Evolutionary conservation across 1,140 invertebrate genomes (phyloP).

Genomic region (Manduca sexta): DNA sequence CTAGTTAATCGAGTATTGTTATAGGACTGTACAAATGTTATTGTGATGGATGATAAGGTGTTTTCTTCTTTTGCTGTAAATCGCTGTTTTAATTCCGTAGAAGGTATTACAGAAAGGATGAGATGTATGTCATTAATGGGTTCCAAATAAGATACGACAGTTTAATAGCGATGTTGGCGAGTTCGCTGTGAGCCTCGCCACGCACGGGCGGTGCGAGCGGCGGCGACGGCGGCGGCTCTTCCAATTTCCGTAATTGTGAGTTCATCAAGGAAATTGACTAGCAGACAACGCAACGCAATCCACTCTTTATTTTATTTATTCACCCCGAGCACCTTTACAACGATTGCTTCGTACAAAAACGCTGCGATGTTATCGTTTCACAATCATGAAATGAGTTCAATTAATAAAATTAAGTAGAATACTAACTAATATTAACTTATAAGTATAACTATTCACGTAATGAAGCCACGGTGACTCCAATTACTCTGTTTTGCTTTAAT

Average conservation of each 20-base stretch:
- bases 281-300: slow-evolving; percentile 43
- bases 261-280: slow-evolving; percentile 66
- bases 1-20: slow-evolving; percentile 31
- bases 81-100: too few relatives aligned
- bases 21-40: neutral
- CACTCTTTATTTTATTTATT: slow-evolving; percentile 38
- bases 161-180: too few relatives aligned
- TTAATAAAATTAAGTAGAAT: too few relatives aligned
- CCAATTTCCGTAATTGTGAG: slow-evolving; percentile 64
- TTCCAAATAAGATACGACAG: too few relatives aligned
- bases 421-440: too few relatives aligned
- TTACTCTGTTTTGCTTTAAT: too few relatives aligned
- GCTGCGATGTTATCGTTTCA: neutral
- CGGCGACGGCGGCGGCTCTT: slow-evolving; percentile 26
- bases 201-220: neutral
- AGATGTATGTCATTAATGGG: too few relatives aligned
- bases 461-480: too few relatives aligned
- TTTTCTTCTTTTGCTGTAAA: neutral
- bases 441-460: too few relatives aligned
- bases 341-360: slow-evolving; percentile 15
- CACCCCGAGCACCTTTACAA: slow-evolving; percentile 19
- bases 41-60: neutral
- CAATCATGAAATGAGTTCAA: neutral
- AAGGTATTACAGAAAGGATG: too few relatives aligned
- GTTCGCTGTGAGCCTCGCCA: too few relatives aligned